A percentile compares a stretch with the other conserved stretches of the same genome.
Evolutionary conservation across 2,113 vertebrate species (phyloP).

Genomic region (Peromyscus leucopus): DNA sequence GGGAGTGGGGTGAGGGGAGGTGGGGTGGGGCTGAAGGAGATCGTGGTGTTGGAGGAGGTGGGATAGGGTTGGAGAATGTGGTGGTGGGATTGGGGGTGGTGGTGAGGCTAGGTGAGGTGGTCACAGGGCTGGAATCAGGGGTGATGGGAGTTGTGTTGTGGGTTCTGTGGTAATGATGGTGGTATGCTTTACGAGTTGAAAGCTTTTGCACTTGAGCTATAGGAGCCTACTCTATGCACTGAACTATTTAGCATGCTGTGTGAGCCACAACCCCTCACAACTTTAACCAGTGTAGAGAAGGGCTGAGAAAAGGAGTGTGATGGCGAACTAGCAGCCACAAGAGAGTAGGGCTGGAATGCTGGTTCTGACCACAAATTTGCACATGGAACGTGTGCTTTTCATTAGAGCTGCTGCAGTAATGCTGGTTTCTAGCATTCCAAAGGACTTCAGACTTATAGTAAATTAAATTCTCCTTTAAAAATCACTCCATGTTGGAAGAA

Average conservation of each 20-base stretch:
- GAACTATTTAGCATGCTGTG: conserved; percentile 39
- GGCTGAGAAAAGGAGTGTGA: not conserved
- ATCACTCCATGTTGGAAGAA: conserved; percentile 68
- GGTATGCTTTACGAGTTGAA: conserved; percentile 43
- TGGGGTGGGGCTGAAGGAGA: not conserved
- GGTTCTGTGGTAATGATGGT: not conserved
- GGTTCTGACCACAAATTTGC: conserved; percentile 43
- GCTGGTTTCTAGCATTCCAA: conserved; percentile 72
- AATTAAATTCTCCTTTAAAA: conserved; percentile 79
- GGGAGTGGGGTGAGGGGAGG: not conserved
- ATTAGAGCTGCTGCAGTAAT: conserved; percentile 66
- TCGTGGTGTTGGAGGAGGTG: not conserved
- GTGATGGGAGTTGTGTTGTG: no score
- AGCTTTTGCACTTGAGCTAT: conserved; percentile 51
- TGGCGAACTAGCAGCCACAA: not conserved
- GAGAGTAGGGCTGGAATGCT: not conserved
- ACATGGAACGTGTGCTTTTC: conserved; percentile 66
- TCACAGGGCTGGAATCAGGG: not conserved
- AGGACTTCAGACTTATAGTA: conserved; percentile 65
- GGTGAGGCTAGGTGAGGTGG: not conserved
- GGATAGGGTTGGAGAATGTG: not conserved
- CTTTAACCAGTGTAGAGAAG: conserved; percentile 55
- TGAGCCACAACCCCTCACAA: conserved; percentile 26
- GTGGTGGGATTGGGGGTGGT: not conserved
- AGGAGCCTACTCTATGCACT: not conserved